phyloP scores from a whole-genome alignment of 2,113 vertebrate species.

The Microtus pennsylvanicus region DNA sequence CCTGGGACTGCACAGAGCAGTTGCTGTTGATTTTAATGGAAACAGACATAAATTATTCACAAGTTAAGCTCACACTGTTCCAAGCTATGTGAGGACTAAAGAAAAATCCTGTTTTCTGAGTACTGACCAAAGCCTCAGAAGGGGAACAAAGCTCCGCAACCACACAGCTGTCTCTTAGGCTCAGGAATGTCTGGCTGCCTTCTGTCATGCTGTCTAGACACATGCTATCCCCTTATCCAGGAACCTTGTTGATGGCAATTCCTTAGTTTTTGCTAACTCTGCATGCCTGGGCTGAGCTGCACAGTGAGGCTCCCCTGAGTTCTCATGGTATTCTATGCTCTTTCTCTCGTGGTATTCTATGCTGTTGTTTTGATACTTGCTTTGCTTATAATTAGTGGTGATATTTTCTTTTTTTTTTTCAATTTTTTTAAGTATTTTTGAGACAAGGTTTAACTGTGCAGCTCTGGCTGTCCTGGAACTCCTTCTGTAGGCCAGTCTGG shows the following conservation, averaged over 20 bases:
- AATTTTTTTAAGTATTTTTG: too few relatives aligned
- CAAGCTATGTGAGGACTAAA: neutral
- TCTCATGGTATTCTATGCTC: too few relatives aligned
- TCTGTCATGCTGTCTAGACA: rapidly evolving
- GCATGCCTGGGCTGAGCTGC: neutral
- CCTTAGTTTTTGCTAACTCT: neutral
- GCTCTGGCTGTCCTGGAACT: too few relatives aligned
- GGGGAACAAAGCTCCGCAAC: neutral
- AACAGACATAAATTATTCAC: conserved; percentile 58
- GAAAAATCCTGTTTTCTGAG: neutral
- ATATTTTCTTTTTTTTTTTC: neutral
- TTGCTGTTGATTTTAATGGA: conserved; percentile 52
- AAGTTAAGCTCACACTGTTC: neutral
- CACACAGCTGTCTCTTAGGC: neutral
- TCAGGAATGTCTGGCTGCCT: neutral
- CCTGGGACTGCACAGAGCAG: neutral
- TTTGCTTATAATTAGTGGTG: neutral
- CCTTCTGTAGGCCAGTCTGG: too few relatives aligned
- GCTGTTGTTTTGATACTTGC: neutral
- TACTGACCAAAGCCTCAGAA: neutral
- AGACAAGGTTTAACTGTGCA: too few relatives aligned
- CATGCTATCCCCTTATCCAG: rapidly evolving
- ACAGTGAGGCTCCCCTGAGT: neutral
- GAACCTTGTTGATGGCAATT: neutral
- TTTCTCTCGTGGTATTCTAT: too few relatives aligned